These are phyloP conservation scores for Virgularia gustaviana DNA, from an alignment of 92 coral and sea anemone species.

Conservation along the genomic window DNA sequence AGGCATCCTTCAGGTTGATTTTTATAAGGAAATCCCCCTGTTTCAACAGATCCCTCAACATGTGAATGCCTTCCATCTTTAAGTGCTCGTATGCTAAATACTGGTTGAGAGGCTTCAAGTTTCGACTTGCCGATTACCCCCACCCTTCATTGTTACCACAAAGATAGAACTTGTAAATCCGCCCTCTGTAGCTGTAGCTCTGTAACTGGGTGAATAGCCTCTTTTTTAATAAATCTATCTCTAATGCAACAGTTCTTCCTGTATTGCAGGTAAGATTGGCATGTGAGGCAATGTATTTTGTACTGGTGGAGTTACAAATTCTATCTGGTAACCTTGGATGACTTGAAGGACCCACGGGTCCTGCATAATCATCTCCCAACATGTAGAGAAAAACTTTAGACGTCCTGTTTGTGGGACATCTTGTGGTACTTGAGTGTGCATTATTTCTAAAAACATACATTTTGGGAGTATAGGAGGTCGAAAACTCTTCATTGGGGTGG, in stretches of 20 bases:
- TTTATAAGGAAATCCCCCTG: slow-evolving; percentile 50
- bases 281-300: background rate
- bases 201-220: background rate
- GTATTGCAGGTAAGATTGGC: background rate
- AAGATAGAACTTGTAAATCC: slow-evolving; percentile 49
- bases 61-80: slow-evolving; percentile 63
- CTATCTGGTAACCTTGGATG: background rate
- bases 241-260: background rate
- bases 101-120: slow-evolving; percentile 57
- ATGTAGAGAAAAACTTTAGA: background rate
- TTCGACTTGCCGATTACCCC: slow-evolving; percentile 59
- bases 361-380: background rate
- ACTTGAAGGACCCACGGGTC: slow-evolving; percentile 10
- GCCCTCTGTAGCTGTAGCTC: slow-evolving; percentile 5
- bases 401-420: background rate
- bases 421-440: background rate
- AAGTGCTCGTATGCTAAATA: slow-evolving; percentile 50
- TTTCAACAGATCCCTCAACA: slow-evolving; percentile 53
- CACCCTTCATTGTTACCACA: slow-evolving; percentile 59
- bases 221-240: background rate
- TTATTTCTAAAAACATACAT: background rate
- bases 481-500: background rate
- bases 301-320: background rate
- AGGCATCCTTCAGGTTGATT: slow-evolving; percentile 64
- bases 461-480: background rate